Base-by-base conservation (phyloP, 2,797 vertebrate genomes). In the Avahi laniger region DNA sequence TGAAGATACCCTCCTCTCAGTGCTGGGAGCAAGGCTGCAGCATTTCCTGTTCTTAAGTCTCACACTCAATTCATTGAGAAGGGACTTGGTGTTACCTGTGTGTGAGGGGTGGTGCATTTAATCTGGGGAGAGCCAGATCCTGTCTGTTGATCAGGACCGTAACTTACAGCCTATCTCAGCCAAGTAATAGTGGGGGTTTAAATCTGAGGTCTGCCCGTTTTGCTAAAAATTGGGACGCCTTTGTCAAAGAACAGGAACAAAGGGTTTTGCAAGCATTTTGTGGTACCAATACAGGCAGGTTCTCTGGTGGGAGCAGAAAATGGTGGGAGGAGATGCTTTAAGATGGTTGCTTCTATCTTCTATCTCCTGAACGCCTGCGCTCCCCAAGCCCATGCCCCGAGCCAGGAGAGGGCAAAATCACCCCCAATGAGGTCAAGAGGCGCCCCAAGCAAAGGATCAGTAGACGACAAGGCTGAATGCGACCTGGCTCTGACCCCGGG, bases 271-370 rank as follows among this genome's bases (percentile, higher is more conserved):
- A 48, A 13, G 5, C 43, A 79, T 11, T 4, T 43, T 4, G 41
- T 50, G 38, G 17, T 30, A 46, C 38, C 43, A 67, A 79, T 46
- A n/a, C 61, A 59, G 38, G 5, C 43, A 73, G 61, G 28, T 54
- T 94, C 18, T 83, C 26, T 59, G 75, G 33, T 17, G 50, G 80
- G 33, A 87, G 67, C 30, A 96, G 92, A 95, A 97, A 97, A 94
- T 97, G 97, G 97, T 94, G 93, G 95, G 87, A 75, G 22, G 17
- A 72, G 67, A 79, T 54, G 69, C 48, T 95, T 96, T 95, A 97
- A 97, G 95, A 98, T 97, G 97, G 97, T 97, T 70, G 96, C 96
- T 96, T 33, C 43, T 24, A 30, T 18, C 65, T 35, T 50, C 43
- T 10, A 69, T 30, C 65, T 63, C 48, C 82, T 61, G 33, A 81